Conservation (phyloP, 2,797 vertebrate species). For the Enteromius mattozi region DNA sequence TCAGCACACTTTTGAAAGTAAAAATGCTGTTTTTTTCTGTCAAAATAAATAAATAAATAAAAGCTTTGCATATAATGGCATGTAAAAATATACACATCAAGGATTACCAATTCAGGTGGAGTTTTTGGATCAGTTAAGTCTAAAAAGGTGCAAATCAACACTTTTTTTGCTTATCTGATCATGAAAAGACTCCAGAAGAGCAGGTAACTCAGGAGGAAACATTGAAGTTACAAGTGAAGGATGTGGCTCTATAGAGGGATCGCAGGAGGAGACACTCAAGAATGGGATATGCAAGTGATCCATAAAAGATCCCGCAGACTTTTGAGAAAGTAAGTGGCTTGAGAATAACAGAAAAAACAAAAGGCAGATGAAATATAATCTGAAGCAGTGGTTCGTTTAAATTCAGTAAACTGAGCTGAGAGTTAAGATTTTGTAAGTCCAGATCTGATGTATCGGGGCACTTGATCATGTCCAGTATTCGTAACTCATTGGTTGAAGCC, state of each 20-base stretch:
- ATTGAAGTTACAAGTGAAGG: constrained; percentile 12
- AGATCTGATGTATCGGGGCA: background rate
- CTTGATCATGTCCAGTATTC: background rate
- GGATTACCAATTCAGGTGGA: background rate
- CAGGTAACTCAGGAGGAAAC: background rate
- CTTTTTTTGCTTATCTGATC: constrained; percentile 12
- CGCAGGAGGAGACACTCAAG: constrained; percentile 7
- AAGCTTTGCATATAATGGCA: background rate
- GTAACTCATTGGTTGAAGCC: background rate
- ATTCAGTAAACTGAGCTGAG: background rate
- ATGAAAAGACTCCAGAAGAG: constrained; percentile 2
- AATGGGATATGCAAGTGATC: constrained; percentile 4
- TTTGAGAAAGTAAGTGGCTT: constrained; percentile 1
- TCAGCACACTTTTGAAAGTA: background rate
- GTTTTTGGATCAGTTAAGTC: background rate
- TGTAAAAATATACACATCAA: background rate
- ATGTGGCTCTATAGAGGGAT: background rate
- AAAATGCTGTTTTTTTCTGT: background rate
- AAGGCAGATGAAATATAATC: background rate
- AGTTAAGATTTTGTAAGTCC: background rate
- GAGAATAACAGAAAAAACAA: background rate
- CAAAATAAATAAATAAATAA: no score
- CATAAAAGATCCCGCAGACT: constrained; percentile 6
- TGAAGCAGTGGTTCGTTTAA: background rate
- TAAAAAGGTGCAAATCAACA: background rate